Evolutionary conservation across 2,888 invertebrate species (phyloP), one percentile per base, ranked within the genome.

Genomic region (Volucella inanis): DNA sequence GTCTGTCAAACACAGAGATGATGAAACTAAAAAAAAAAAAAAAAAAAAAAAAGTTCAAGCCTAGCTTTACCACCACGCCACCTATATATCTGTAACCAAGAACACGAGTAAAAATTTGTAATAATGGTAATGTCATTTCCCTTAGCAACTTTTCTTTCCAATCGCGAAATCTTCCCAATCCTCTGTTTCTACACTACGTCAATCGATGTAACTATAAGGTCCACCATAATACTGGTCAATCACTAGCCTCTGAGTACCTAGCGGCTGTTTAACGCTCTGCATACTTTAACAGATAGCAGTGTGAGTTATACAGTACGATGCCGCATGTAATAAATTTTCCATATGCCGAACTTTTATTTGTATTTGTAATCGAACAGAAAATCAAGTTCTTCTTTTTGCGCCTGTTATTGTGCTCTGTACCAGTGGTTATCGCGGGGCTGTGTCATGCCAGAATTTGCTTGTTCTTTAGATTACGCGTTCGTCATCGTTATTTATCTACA

Each of bases 401-500:
- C 43, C 14, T 45, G 12, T 39, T 14, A 3, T 12, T 18, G 45
- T 18, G 10, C 18, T 18, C 18, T 61, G 9, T 11, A 6, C 6
- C 6, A 31, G 57, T 59, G 57, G 38, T 14, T n/a, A 38, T 38
- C 12, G n/a, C n/a, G 45, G n/a, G 45, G n/a, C 45, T 45, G 45
- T 45, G 45, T 12, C 45, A 11, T n/a, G 31, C 31, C 18, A 72
- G 62, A 61, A 62, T n/a, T 65, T 50, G 65, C 14, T 14, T 50
- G n/a, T 15, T 57, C 6, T 57, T 31, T 18, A 18, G 22, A 9
- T 8, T 41, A 18, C 50, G 22, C 43, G 50, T 31, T 31, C 77
- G 77, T 77, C 70, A 77, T 77, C 55, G 62, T 49, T 70, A 41
- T 77, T 77, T 77, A 64, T 75, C 49, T 11, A 43, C n/a, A 62